A percentile compares a stretch with the other conserved stretches of the same genome.
phyloP scores from a whole-genome alignment of 2,113 vertebrate genomes.

The Zosterops hypoxanthus region DNA sequence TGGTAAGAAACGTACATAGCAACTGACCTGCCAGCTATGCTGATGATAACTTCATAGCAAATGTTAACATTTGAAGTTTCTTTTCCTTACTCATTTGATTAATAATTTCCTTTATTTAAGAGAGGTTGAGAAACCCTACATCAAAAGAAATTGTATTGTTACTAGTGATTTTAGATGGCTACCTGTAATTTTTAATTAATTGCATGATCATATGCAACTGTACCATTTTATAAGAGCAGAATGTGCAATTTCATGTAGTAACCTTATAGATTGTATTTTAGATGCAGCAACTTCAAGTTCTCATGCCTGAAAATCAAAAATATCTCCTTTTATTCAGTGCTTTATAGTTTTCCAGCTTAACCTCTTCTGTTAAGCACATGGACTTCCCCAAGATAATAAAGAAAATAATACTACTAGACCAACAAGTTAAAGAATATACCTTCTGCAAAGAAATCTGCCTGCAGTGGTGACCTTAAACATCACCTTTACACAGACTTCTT shows the following conservation, averaged over 20 bases:
- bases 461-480: background rate
- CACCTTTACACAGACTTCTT: background rate
- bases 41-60: background rate
- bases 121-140: background rate
- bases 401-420: background rate
- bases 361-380: background rate
- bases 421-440: background rate
- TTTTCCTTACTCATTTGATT: background rate
- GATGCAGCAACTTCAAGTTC: background rate
- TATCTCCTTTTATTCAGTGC: background rate
- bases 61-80: background rate
- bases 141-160: background rate
- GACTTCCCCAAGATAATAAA: background rate
- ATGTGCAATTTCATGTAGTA: background rate
- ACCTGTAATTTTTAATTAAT: background rate
- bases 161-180: background rate
- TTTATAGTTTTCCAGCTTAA: background rate
- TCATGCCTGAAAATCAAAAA: background rate
- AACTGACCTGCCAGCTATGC: background rate
- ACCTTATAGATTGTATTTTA: background rate
- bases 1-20: background rate
- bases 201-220: background rate
- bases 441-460: background rate
- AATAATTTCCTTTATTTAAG: background rate
- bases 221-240: background rate